Conservation (phyloP, 2,113 vertebrate genomes). For the Mohoua ochrocephala region DNA sequence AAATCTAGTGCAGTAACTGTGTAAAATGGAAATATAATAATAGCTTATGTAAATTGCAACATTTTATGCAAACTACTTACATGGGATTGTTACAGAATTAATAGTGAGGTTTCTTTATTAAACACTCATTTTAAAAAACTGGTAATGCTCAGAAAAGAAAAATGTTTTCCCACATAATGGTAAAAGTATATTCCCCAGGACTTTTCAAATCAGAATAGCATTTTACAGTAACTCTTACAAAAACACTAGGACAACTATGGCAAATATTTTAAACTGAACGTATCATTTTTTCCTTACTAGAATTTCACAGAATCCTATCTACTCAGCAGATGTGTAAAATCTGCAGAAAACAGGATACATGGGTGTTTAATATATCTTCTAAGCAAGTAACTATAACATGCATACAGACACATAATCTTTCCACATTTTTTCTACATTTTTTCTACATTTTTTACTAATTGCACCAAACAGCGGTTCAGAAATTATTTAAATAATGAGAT, state of each 20-base stretch:
- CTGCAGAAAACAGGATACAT: too few relatives aligned
- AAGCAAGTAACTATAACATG: too few relatives aligned
- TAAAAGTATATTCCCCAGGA: background rate
- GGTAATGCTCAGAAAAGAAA: background rate
- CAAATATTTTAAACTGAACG: background rate
- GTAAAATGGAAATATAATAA: constrained; percentile 12
- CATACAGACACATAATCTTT: too few relatives aligned
- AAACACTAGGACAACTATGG: background rate
- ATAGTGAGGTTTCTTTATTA: constrained; percentile 15
- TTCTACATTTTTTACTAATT: background rate
- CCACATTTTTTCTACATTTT: background rate
- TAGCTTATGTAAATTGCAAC: constrained; percentile 6
- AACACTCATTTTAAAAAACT: background rate
- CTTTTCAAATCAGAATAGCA: background rate
- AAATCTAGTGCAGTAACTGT: background rate
- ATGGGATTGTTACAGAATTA: constrained; percentile 14
- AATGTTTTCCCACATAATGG: background rate
- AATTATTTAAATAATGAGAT: background rate
- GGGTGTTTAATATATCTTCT: too few relatives aligned
- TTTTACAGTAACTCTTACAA: background rate
- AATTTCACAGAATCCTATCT: background rate
- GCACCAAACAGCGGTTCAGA: background rate
- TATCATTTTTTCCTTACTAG: background rate
- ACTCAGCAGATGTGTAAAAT: background rate
- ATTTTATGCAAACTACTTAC: constrained; percentile 9